Percentiles rank a stretch among this genome's conserved stretches.
These are phyloP conservation scores for Apodemia hepburni DNA, from an alignment of 2,888 invertebrate genomes.

Conservation along the genomic window DNA sequence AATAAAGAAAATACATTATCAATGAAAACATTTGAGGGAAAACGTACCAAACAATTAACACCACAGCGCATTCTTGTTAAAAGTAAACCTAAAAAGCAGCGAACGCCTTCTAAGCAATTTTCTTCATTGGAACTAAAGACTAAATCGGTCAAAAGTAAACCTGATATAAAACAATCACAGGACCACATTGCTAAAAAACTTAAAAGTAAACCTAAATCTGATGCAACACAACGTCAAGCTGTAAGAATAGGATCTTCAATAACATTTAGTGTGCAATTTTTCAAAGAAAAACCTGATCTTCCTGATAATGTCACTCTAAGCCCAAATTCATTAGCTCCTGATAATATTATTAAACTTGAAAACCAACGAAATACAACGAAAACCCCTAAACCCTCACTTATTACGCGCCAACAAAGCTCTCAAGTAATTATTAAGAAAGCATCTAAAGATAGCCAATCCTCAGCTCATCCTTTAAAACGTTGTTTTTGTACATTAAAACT, in stretches of 20 bases:
- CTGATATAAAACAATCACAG: background rate
- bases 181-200: background rate
- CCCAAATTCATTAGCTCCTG: background rate
- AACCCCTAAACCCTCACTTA: background rate
- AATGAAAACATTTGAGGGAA: background rate
- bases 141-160: background rate
- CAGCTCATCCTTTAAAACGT: conserved; percentile 36
- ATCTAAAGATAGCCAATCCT: conserved; percentile 21
- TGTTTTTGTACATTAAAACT: conserved; percentile 46
- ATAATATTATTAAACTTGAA: background rate
- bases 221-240: conserved; percentile 30
- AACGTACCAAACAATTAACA: background rate
- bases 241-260: conserved; percentile 42
- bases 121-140: background rate
- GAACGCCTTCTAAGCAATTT: background rate
- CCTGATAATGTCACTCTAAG: background rate
- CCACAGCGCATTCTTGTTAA: background rate
- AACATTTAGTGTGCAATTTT: conserved; percentile 42
- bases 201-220: conserved; percentile 6
- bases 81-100: background rate
- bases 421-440: conserved; percentile 20
- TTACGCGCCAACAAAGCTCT: conserved; percentile 16
- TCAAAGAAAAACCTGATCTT: conserved; percentile 33
- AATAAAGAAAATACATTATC: background rate
- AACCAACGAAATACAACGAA: background rate